Percentiles rank a stretch among this genome's conserved stretches.
Conservation (phyloP, 2,888 invertebrate genomes). For the Aphrophora alni region DNA sequence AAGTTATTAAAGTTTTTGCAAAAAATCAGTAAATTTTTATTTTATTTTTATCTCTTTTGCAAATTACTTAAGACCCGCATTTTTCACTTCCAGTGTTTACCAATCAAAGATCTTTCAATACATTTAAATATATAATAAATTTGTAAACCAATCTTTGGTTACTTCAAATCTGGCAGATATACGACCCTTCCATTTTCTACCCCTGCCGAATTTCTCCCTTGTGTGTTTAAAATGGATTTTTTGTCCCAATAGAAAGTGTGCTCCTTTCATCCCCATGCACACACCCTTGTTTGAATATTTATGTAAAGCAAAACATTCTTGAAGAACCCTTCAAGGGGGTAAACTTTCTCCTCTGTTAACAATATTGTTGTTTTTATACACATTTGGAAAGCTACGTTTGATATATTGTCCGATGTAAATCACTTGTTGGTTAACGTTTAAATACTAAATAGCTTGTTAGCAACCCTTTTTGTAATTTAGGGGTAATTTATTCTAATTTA, state of each 20-base stretch:
- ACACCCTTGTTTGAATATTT: slow-evolving; percentile 9
- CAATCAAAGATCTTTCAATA: too few relatives aligned
- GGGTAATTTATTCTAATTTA: background rate
- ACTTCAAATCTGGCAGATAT: background rate
- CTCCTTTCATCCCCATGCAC: background rate
- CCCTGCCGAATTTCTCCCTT: background rate
- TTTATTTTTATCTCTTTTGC: too few relatives aligned
- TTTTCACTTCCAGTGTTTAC: too few relatives aligned
- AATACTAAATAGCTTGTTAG: background rate
- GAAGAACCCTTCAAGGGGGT: background rate
- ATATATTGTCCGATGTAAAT: background rate
- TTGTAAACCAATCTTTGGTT: too few relatives aligned
- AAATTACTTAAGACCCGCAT: too few relatives aligned
- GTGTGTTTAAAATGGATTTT: slow-evolving; percentile 1
- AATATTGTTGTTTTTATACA: background rate
- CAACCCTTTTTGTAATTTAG: background rate
- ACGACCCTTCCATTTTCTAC: background rate
- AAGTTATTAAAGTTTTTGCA: too few relatives aligned
- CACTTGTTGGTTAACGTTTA: background rate
- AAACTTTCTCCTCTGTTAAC: background rate
- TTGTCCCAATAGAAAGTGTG: slow-evolving; percentile 6
- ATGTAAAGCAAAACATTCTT: slow-evolving; percentile 6
- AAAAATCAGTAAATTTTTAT: too few relatives aligned
- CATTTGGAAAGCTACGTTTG: background rate
- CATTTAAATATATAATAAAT: too few relatives aligned